Evolutionary conservation across 2,797 vertebrate species (phyloP).

Genomic region (Hephaestus fuliginosus): DNA sequence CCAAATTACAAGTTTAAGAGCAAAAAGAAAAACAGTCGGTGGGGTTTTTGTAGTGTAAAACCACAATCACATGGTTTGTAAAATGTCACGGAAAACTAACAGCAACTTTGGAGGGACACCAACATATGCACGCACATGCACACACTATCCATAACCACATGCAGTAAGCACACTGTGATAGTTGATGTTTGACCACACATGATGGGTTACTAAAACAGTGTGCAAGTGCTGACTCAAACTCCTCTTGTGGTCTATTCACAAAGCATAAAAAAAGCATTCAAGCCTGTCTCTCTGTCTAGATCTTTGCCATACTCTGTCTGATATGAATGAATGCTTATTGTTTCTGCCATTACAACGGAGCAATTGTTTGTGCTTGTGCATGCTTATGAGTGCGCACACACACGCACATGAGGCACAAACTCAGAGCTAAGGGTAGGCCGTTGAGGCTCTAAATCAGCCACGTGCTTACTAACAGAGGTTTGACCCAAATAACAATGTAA

Average conservation of each 20-base stretch:
- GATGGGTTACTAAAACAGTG: slow-evolving; percentile 49
- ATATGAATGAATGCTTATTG: slow-evolving; percentile 42
- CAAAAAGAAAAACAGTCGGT: slow-evolving; percentile 25
- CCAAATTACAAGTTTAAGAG: slow-evolving; percentile 50
- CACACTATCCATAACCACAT: slow-evolving; percentile 41
- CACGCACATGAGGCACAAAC: slow-evolving; percentile 33
- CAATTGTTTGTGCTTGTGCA: slow-evolving; percentile 26
- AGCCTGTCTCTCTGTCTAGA: slow-evolving; percentile 11
- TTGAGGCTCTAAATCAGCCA: slow-evolving; percentile 76
- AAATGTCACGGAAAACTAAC: slow-evolving; percentile 66
- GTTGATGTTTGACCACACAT: slow-evolving; percentile 71
- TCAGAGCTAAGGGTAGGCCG: slow-evolving; percentile 45
- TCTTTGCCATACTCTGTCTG: slow-evolving; percentile 23
- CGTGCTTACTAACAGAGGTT: slow-evolving; percentile 79
- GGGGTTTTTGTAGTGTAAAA: slow-evolving; percentile 57
- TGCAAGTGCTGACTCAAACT: slow-evolving; percentile 53
- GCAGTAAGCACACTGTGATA: slow-evolving; percentile 27
- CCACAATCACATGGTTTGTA: slow-evolving; percentile 62
- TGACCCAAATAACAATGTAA: slow-evolving; percentile 84
- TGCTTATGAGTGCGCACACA: slow-evolving; percentile 12
- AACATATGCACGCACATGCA: slow-evolving; percentile 25
- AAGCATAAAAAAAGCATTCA: slow-evolving; percentile 29
- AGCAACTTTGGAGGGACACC: slow-evolving; percentile 40
- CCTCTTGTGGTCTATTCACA: slow-evolving; percentile 47
- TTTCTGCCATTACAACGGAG: slow-evolving; percentile 31